Percentiles rank a stretch among this genome's conserved stretches.
These are phyloP conservation scores for Azorinus chamasolen DNA, from an alignment of 2,888 invertebrate species.

Conservation along the genomic window DNA sequence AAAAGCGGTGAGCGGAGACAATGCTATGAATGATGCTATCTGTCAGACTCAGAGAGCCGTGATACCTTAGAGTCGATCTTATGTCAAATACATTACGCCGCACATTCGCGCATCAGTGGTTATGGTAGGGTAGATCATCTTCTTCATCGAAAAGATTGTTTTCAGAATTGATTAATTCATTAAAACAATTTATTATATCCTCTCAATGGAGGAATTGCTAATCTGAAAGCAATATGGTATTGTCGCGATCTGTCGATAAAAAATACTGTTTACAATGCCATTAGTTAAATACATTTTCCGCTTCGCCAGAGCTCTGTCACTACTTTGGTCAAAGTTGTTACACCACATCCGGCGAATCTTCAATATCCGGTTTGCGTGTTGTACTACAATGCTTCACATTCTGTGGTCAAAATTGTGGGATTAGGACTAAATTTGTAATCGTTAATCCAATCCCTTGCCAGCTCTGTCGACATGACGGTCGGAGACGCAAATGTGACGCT, in stretches of 20 bases:
- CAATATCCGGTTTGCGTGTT: no score
- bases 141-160: conserved; percentile 10
- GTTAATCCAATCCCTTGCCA: no score
- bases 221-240: conserved; percentile 11
- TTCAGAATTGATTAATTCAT: conserved; percentile 24
- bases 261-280: no score
- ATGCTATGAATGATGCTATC: conserved; percentile 33
- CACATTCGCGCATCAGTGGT: conserved; percentile 8
- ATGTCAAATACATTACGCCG: conserved; percentile 11
- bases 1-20: conserved; percentile 41
- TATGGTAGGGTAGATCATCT: neutral
- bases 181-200: neutral
- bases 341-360: no score
- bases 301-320: no score
- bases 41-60: conserved; percentile 14
- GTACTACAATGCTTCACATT: no score
- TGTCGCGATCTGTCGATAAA: neutral
- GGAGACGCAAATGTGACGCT: no score
- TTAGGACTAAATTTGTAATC: no score
- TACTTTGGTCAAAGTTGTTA: no score
- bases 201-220: neutral
- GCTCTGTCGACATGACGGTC: no score
- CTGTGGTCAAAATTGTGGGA: no score
- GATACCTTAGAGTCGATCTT: conserved; percentile 22
- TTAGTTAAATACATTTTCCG: no score